phyloP scores from a whole-genome alignment of 2,888 invertebrate species.

The Drosophila limbata region DNA sequence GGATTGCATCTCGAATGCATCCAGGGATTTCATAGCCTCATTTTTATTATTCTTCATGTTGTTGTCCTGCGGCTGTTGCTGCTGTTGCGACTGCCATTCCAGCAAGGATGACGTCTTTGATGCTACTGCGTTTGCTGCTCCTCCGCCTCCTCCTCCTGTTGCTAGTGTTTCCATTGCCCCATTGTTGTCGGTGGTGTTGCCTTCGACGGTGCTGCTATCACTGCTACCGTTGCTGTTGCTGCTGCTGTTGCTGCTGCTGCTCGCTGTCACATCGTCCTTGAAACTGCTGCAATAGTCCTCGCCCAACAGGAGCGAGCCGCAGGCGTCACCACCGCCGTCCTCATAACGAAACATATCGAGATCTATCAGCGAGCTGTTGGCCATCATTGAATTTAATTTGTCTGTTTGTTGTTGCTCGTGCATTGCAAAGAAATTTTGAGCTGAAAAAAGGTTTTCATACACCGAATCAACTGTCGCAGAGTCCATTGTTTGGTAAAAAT shows the following conservation, averaged over 20 bases:
- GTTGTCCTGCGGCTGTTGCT: conserved; percentile 6
- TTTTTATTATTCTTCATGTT: conserved; percentile 6
- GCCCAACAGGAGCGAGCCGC: conserved; percentile 42
- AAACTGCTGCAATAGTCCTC: conserved; percentile 31
- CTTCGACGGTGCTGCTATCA: neutral
- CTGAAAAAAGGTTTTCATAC: conserved; percentile 56
- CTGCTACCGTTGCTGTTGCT: neutral
- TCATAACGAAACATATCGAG: conserved; percentile 57
- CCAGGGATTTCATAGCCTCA: conserved; percentile 7
- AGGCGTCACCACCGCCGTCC: conserved; percentile 67
- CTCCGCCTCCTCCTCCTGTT: neutral
- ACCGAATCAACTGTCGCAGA: conserved; percentile 52
- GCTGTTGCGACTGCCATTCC: neutral
- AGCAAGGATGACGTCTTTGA: neutral
- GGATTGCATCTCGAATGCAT: conserved; percentile 29
- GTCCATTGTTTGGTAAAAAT: conserved; percentile 57
- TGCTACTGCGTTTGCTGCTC: neutral
- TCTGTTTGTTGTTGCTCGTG: conserved; percentile 44
- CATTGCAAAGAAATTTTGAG: conserved; percentile 56
- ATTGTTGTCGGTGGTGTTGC: neutral
- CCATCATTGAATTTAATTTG: conserved; percentile 51
- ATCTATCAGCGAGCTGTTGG: conserved; percentile 29
- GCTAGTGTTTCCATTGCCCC: neutral
- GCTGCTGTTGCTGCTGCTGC: neutral
- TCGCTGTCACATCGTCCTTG: conserved; percentile 19